phyloP scores from a whole-genome alignment of 1,140 invertebrate species.

The Platorchestia sp. region DNA sequence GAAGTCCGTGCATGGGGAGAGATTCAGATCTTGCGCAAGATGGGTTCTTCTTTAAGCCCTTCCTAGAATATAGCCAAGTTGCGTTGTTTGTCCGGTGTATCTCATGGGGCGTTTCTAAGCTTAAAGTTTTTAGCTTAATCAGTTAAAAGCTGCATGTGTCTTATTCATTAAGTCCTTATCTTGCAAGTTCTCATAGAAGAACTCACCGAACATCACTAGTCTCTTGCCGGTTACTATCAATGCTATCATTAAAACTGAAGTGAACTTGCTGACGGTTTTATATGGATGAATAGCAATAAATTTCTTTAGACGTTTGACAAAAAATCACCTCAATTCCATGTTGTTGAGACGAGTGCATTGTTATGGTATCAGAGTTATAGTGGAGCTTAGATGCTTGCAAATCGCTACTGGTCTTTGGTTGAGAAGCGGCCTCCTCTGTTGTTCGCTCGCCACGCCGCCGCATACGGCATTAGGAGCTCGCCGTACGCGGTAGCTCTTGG shows the following conservation, averaged over 20 bases:
- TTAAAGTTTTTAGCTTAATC: conserved; percentile 24
- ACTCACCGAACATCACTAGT: conserved; percentile 48
- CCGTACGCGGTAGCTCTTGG: background rate
- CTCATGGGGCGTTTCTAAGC: conserved; percentile 47
- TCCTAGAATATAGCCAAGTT: background rate
- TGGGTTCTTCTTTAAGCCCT: background rate
- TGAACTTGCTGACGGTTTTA: conserved; percentile 55
- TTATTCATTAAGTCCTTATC: conserved; percentile 53
- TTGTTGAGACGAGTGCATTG: conserved; percentile 44
- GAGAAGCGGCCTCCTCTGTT: background rate
- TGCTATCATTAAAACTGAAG: conserved; percentile 47
- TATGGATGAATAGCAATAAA: conserved; percentile 52
- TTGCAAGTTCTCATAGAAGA: conserved; percentile 50
- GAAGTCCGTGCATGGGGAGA: background rate
- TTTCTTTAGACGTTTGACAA: conserved; percentile 19
- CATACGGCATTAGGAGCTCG: background rate
- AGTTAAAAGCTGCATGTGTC: conserved; percentile 42
- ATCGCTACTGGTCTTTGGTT: conserved; percentile 45
- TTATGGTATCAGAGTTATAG: conserved; percentile 53
- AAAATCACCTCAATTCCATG: conserved; percentile 41
- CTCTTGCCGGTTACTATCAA: conserved; percentile 44
- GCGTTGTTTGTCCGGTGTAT: conserved; percentile 25
- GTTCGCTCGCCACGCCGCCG: background rate
- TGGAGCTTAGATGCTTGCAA: conserved; percentile 46
- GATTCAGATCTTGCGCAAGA: background rate